Conservation (phyloP, 1,140 invertebrate genomes). For the Lepidurus arcticus region DNA sequence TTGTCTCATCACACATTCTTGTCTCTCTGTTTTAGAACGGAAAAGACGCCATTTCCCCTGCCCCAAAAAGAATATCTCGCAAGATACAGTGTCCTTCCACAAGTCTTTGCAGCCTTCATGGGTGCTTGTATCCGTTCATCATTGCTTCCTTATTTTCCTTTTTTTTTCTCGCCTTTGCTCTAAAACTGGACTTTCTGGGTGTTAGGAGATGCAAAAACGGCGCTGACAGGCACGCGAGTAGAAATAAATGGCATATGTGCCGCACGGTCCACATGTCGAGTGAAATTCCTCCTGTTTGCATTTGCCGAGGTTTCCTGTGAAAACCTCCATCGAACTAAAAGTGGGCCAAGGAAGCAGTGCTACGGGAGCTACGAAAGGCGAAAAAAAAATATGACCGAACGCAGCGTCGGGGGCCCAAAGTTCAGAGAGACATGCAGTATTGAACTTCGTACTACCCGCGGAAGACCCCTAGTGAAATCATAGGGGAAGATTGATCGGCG, state of each 20-base stretch:
- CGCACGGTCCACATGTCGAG: slow-evolving; percentile 1
- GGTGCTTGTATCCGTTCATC: no score
- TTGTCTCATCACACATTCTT: no score
- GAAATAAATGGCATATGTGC: slow-evolving; percentile 22
- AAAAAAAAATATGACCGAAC: background rate
- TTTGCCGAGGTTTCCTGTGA: background rate
- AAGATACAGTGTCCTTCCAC: no score
- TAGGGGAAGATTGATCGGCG: background rate
- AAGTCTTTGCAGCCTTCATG: no score
- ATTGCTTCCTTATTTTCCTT: background rate
- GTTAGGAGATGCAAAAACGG: background rate
- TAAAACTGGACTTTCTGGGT: background rate
- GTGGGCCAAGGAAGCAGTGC: background rate
- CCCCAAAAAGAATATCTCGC: no score
- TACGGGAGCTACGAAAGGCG: background rate
- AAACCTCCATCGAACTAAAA: background rate
- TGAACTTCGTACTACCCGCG: background rate
- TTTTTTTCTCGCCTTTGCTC: background rate
- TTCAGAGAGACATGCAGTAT: background rate
- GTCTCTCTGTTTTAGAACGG: no score
- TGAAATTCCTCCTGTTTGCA: slow-evolving; percentile 18
- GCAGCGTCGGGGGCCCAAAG: background rate
- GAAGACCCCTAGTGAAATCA: background rate
- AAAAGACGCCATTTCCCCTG: no score
- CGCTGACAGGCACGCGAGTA: background rate